Percentiles rank a stretch among this genome's conserved stretches.
phyloP scores from a whole-genome alignment of 2,797 vertebrate species.

The Eleutherodactylus coqui region DNA sequence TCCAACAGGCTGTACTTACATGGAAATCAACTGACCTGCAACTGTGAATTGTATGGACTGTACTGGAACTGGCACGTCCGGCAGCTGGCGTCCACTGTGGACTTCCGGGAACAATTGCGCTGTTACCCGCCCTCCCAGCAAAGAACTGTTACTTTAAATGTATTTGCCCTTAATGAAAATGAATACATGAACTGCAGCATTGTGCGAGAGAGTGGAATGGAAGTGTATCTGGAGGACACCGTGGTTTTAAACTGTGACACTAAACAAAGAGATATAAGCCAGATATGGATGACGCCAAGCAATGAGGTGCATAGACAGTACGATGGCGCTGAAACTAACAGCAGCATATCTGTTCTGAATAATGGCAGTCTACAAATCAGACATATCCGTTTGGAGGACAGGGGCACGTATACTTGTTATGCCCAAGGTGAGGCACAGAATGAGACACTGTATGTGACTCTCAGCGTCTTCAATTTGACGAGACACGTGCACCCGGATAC shows the following conservation, averaged over 20 bases:
- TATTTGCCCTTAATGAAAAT: conserved; percentile 76
- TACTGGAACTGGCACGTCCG: conserved; percentile 87
- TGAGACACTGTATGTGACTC: conserved; percentile 90
- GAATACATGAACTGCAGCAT: conserved; percentile 89
- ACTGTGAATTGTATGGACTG: conserved; percentile 89
- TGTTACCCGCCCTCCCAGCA: conserved; percentile 70
- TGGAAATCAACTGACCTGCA: conserved; percentile 86
- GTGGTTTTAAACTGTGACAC: conserved; percentile 87
- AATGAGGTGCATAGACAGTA: conserved; percentile 76
- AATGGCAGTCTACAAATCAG: conserved; percentile 85
- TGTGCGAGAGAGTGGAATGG: conserved; percentile 82
- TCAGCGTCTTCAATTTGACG: conserved; percentile 93
- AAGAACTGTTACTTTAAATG: conserved; percentile 68
- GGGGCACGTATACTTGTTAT: conserved; percentile 90
- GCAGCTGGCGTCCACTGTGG: conserved; percentile 86
- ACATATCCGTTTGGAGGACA: conserved; percentile 80
- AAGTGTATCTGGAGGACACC: conserved; percentile 85
- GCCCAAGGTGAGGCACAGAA: conserved; percentile 86
- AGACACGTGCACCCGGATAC: conserved; percentile 78
- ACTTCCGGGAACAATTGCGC: conserved; percentile 88
- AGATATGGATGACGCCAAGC: conserved; percentile 86
- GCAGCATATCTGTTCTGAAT: conserved; percentile 75
- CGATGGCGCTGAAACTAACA: conserved; percentile 72
- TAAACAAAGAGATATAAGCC: conserved; percentile 79
- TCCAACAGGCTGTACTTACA: conserved; percentile 95